Evolutionary conservation across 2,888 invertebrate species (phyloP), one percentile per base, ranked within the genome.

Genomic region (Tricholauxania praeusta): DNA sequence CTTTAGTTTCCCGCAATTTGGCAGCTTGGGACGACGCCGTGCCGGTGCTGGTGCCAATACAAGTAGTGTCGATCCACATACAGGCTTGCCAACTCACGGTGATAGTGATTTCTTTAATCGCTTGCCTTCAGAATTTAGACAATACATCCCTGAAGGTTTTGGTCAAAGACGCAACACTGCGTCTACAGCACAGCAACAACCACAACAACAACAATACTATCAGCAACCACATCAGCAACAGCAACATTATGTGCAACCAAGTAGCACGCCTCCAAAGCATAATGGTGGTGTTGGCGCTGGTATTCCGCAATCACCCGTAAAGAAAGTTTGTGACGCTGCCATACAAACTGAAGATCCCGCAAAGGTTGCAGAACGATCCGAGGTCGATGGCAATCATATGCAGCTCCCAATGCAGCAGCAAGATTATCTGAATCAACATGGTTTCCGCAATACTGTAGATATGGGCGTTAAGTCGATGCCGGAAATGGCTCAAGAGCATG

Each of bases 371-470:
- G 64, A 14, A 17, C 80, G 80, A 12, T 77, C 72, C 22, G 82
- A 84, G 73, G 85, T 85, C 3, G 86, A 86, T 69, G 79, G 81
- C 55, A 78, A 78, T 8, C 78, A 79, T 22, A 64, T 78, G 66
- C 74, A 78, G n/a, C 78, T 78, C 15, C 79, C 81, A 79, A 80
- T 84, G 80, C 39, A 39, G 39, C 74, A 76, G 47, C 60, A 69
- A 4, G 80, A 80, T 28, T 77, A 76, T 71, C 81, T 93, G 14
- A 90, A 91, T 65, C 92, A 92, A 79, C 91, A 93, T 89, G 92
- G 92, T 6, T 84, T 93, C 74, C 90, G 94, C 77, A 94, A 94
- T 82, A 94, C 94, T 28, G 92, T 94, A 75, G 94, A 94, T 84
- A 91, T 94, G 83, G 94, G 94, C 66, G 92, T 93, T 78, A 89